Percentiles rank a stretch among this genome's conserved stretches.
Evolutionary conservation across 2,888 invertebrate species (phyloP).

Genomic region (Lepidochrysops patricia): DNA sequence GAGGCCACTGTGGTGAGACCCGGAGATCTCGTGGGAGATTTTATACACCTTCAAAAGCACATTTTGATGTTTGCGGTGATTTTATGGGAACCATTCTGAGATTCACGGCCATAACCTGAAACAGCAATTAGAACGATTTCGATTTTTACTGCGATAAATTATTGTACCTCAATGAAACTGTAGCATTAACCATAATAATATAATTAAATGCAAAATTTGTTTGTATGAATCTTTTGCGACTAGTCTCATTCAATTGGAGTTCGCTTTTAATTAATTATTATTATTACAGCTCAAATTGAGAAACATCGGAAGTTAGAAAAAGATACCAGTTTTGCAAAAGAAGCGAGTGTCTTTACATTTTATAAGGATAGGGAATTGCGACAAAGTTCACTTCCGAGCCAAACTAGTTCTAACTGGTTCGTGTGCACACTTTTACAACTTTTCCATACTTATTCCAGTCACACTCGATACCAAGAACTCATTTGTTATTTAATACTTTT

Average conservation of each 20-base stretch:
- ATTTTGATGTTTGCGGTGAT: slow-evolving; percentile 45
- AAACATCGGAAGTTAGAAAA: not conserved
- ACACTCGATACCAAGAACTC: not conserved
- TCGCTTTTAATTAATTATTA: too few species aligned
- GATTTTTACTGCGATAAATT: not conserved
- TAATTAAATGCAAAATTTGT: not conserved
- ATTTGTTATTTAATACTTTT: not conserved
- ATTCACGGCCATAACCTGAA: slow-evolving; percentile 27
- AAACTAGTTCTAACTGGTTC: slow-evolving; percentile 6
- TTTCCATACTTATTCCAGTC: not conserved
- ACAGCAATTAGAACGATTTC: slow-evolving; percentile 17
- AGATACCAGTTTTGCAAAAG: not conserved
- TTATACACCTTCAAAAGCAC: slow-evolving; percentile 25
- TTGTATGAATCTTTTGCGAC: not conserved
- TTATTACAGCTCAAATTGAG: not conserved
- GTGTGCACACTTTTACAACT: not conserved
- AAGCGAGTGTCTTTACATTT: not conserved
- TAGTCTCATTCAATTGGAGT: too few species aligned
- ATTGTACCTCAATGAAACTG: not conserved
- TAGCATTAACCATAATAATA: too few species aligned
- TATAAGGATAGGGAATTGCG: not conserved
- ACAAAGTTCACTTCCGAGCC: slow-evolving; percentile 9
- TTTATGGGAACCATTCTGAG: slow-evolving; percentile 50
- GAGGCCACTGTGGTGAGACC: slow-evolving; percentile 58
- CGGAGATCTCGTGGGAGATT: slow-evolving; percentile 46